Percentiles rank a stretch among this genome's conserved stretches.
Conservation (phyloP, 1,140 invertebrate genomes). For the Anoplolepis gracilipes region DNA sequence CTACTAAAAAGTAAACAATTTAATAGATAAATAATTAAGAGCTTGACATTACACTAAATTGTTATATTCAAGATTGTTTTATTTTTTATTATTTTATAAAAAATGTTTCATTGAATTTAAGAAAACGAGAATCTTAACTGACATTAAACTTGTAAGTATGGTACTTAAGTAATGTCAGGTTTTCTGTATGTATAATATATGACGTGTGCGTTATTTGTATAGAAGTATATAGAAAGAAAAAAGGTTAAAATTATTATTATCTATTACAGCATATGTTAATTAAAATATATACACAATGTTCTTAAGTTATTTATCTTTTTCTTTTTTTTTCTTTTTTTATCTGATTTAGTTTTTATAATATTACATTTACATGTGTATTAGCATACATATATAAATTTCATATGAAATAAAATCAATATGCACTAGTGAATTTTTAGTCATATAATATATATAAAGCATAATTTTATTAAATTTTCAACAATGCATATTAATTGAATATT, state of each 20-base stretch:
- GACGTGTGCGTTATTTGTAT: slow-evolving; percentile 16
- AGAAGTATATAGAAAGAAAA: not conserved
- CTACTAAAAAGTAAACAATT: slow-evolving; percentile 27
- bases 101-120: not conserved
- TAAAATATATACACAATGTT: slow-evolving; percentile 33
- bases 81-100: slow-evolving; percentile 1
- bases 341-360: not conserved
- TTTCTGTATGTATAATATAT: slow-evolving; percentile 11
- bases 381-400: slow-evolving; percentile 8
- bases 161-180: slow-evolving; percentile 32
- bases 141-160: slow-evolving; percentile 30
- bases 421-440: slow-evolving; percentile 22
- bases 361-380: not conserved
- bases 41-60: slow-evolving; percentile 18
- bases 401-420: slow-evolving; percentile 1
- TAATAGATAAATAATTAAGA: slow-evolving; percentile 22
- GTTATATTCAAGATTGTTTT: not conserved
- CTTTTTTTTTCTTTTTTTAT: slow-evolving; percentile 39
- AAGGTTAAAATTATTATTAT: not conserved
- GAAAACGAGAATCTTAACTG: slow-evolving; percentile 28
- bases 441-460: slow-evolving; percentile 7
- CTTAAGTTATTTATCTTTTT: too few species aligned
- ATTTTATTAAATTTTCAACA: not conserved
- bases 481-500: slow-evolving; percentile 12
- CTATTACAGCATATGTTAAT: slow-evolving; percentile 12